phyloP scores from a whole-genome alignment of 2,113 vertebrate genomes.

The Zosterops japonicus region DNA sequence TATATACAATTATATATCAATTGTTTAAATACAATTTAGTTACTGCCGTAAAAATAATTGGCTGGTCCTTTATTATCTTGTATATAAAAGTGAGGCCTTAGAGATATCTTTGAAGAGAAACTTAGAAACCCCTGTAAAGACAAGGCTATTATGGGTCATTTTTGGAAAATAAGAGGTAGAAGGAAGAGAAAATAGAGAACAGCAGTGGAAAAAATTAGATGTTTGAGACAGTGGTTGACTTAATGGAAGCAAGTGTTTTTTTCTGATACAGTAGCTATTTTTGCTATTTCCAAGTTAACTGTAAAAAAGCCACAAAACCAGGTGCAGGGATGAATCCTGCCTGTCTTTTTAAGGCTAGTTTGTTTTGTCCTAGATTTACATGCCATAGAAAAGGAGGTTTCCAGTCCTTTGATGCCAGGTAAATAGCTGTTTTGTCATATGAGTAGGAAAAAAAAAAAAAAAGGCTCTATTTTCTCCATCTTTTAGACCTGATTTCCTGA shows the following conservation, averaged over 20 bases:
- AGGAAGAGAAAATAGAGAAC: neutral
- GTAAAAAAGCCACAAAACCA: neutral
- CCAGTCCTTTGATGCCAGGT: neutral
- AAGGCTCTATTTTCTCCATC: neutral
- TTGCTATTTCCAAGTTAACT: neutral
- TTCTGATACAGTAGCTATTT: neutral
- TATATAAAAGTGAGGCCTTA: neutral
- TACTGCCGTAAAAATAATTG: neutral
- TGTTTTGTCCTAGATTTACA: neutral
- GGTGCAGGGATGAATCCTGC: rapidly evolving
- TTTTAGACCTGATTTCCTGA: neutral
- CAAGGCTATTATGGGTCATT: neutral
- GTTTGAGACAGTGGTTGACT: neutral
- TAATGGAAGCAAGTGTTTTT: neutral
- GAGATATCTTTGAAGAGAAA: neutral
- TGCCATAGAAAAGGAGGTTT: neutral
- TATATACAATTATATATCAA: neutral
- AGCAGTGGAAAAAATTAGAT: neutral
- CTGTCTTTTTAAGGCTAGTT: neutral
- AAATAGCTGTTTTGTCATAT: slow-evolving; percentile 1
- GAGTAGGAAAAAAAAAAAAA: neutral
- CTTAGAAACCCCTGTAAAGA: neutral
- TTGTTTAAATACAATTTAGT: neutral
- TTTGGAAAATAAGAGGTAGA: neutral
- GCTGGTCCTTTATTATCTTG: neutral